These are phyloP conservation scores for Mobula birostris DNA, from an alignment of 2,113 vertebrate genomes.

Conservation along the genomic window DNA sequence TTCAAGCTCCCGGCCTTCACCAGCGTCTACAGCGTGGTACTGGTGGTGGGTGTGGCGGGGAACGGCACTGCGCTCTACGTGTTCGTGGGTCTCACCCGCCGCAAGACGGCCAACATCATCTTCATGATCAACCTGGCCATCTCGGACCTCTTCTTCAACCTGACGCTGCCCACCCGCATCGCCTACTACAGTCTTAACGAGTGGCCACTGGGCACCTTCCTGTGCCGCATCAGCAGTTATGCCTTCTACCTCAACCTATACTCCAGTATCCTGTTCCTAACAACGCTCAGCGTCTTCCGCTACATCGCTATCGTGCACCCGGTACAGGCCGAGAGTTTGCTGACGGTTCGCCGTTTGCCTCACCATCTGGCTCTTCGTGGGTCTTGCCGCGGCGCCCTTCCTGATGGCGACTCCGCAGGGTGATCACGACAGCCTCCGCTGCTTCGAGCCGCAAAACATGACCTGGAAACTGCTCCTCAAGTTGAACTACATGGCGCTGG, in stretches of 20 bases:
- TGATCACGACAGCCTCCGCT: conserved; percentile 39
- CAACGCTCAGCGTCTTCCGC: conserved; percentile 53
- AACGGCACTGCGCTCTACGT: conserved; percentile 51
- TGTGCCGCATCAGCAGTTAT: conserved; percentile 54
- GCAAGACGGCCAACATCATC: conserved; percentile 47
- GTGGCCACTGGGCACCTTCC: conserved; percentile 55
- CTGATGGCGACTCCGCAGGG: conserved; percentile 17
- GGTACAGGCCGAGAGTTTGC: conserved; percentile 13
- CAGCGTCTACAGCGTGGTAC: conserved; percentile 51
- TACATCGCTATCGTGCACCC: conserved; percentile 53
- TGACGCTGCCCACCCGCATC: conserved; percentile 57
- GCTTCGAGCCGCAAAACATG: conserved; percentile 50
- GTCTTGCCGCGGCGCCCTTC: conserved; percentile 46
- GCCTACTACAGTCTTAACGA: conserved; percentile 48
- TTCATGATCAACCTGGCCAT: conserved; percentile 60
- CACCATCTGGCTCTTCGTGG: conserved; percentile 55
- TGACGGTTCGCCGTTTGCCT: conserved; percentile 45
- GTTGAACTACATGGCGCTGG: conserved; percentile 54
- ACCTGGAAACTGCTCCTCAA: conserved; percentile 45
- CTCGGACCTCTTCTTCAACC: conserved; percentile 55
- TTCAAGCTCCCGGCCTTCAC: conserved; percentile 55
- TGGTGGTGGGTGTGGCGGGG: conserved; percentile 50
- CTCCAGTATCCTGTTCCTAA: conserved; percentile 61
- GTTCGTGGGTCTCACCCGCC: conserved; percentile 45
- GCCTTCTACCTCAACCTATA: conserved; percentile 61